Base-by-base conservation (phyloP, 2,888 invertebrate genomes). In the Linnaemya vulpina region DNA sequence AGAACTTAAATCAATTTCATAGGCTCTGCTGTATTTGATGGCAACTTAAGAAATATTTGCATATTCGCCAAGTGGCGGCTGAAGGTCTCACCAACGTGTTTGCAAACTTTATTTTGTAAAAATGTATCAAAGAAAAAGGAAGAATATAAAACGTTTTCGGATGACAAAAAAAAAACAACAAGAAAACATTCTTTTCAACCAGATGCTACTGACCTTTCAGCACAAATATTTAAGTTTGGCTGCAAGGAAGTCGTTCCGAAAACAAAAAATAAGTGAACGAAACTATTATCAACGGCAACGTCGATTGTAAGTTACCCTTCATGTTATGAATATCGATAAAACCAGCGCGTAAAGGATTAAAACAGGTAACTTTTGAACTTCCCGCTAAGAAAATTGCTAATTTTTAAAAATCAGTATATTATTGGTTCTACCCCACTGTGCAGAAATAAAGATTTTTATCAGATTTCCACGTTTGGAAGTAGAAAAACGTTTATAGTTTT, bases 171-270 rank as follows among this genome's bases (percentile, higher is more conserved):
- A n/a, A n/a, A n/a, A n/a, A n/a, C n/a, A n/a, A n/a, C n/a, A 25
- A 35, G 17, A 62, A 55, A 60, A 30, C 2, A 30, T 38, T 49
- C 58, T 73, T 46, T 65, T 49, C 65, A 71, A 60, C 63, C 68
- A 68, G 88, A 89, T 91, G 91, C 89, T 89, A 89, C 89, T 91
- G 91, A 91, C 91, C 91, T 89, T 91, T 90, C 90, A 89, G 91
- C 91, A 90, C 88, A 91, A 92, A 91, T 92, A 91, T 90, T 88
- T 88, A 86, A 86, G 83, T 87, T 58, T 51, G 55, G 17, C 35
- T n/a, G 5, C 11, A 62, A 20, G 22, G 38, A 46, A 79, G 58
- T 17, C 20, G 11, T 3, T 22, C 4, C 15, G 22, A 53, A 30
- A 46, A 43, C 43, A 20, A 58, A 20, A n/a, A 35, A 0, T 10